Conservation (phyloP, 2,797 vertebrate species). For the Anguilla obscura region DNA sequence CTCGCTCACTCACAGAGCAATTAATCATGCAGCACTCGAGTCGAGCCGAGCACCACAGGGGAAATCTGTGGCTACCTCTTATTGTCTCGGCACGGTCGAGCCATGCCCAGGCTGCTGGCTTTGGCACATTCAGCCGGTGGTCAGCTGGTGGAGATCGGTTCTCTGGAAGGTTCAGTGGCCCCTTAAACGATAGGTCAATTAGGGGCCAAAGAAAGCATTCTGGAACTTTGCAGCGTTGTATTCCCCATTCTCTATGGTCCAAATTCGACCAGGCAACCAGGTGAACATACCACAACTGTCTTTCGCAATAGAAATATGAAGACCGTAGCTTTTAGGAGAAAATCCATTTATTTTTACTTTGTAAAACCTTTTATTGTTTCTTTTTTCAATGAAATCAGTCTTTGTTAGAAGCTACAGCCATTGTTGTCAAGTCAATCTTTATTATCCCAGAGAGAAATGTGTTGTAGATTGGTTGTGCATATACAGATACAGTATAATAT, state of each 20-base stretch:
- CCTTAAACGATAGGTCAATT: background rate
- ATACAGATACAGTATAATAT: background rate
- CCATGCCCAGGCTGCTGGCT: background rate
- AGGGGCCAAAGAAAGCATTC: background rate
- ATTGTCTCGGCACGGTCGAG: background rate
- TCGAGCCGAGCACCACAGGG: background rate
- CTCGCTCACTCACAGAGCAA: background rate
- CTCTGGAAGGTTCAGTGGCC: background rate
- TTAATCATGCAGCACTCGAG: constrained; percentile 14
- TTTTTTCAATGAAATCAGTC: background rate
- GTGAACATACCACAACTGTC: background rate
- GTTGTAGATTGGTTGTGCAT: background rate
- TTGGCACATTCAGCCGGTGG: constrained; percentile 2
- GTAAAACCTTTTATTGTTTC: background rate
- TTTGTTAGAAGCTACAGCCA: background rate
- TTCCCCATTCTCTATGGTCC: background rate
- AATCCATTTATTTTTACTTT: background rate
- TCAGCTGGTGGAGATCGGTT: constrained; percentile 12
- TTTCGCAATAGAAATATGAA: background rate
- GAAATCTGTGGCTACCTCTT: background rate
- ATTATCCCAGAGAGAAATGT: background rate
- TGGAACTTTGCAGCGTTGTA: background rate
- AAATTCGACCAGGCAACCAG: background rate
- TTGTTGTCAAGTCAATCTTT: background rate
- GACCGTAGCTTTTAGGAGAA: background rate